Evolutionary conservation across 2,113 vertebrate genomes (phyloP).

Genomic region (Gobiocypris rarus): DNA sequence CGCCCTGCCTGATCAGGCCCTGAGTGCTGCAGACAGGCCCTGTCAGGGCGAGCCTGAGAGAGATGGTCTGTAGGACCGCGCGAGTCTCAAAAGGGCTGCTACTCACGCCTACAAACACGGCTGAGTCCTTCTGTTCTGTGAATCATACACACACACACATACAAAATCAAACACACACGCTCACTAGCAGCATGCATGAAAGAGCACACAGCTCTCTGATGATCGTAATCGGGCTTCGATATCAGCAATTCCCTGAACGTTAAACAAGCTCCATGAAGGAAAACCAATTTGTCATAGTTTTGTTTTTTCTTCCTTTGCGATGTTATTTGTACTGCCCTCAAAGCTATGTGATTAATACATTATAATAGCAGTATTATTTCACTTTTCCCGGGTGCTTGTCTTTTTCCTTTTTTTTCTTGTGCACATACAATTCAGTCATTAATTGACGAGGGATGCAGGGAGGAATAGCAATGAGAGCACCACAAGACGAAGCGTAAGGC

Average conservation of each 20-base stretch:
- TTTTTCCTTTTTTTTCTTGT: conserved; percentile 11
- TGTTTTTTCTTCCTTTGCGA: conserved; percentile 35
- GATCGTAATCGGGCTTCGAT: conserved; percentile 49
- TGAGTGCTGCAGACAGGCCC: conserved; percentile 74
- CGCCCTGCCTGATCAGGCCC: conserved; percentile 61
- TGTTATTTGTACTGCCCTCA: conserved; percentile 48
- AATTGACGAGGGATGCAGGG: conserved; percentile 65
- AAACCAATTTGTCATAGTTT: conserved; percentile 51
- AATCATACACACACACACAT: conserved; percentile 45
- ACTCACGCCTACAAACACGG: conserved; percentile 47
- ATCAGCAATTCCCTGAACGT: conserved; percentile 51
- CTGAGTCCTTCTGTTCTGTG: conserved; percentile 50
- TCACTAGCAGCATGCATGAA: conserved; percentile 37
- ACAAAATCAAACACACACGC: conserved; percentile 49
- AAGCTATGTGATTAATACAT: conserved; percentile 44
- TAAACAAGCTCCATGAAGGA: conserved; percentile 51
- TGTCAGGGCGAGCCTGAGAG: conserved; percentile 27
- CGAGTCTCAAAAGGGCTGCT: conserved; percentile 52
- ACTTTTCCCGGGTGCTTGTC: conserved; percentile 15
- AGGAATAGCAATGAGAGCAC: conserved; percentile 61
- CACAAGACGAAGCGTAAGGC: conserved; percentile 48
- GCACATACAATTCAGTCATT: conserved; percentile 68
- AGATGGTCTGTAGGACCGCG: conserved; percentile 38
- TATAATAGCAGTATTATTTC: conserved; percentile 47
- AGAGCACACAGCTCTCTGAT: conserved; percentile 41